phyloP scores from a whole-genome alignment of 92 coral and sea anemone species.

The Heteractis magnifica region DNA sequence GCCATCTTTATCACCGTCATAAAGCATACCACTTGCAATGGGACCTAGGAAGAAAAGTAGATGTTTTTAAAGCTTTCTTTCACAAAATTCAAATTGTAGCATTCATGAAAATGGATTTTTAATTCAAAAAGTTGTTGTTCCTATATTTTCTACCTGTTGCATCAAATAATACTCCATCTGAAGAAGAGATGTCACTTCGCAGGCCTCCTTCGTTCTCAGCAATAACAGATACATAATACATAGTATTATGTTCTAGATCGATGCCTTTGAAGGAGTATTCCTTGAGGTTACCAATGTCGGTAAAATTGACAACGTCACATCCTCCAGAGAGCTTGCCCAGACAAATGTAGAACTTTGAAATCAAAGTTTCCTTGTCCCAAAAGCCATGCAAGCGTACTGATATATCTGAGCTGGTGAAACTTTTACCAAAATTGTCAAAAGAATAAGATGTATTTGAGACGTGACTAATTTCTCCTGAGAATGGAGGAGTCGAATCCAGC shows the following conservation, averaged over 20 bases:
- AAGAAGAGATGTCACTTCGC: slow-evolving; percentile 56
- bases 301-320: slow-evolving; percentile 59
- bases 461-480: slow-evolving; percentile 54
- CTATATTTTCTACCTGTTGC: slow-evolving; percentile 56
- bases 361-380: slow-evolving; percentile 69
- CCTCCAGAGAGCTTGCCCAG: slow-evolving; percentile 68
- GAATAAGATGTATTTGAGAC: slow-evolving; percentile 21
- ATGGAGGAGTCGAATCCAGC: slow-evolving; percentile 75
- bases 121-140: neutral
- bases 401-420: slow-evolving; percentile 52
- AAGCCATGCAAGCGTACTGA: slow-evolving; percentile 64
- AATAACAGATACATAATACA: slow-evolving; percentile 72
- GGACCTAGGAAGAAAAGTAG: slow-evolving; percentile 48
- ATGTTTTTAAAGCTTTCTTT: neutral
- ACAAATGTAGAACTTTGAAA: slow-evolving; percentile 51
- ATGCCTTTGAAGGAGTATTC: slow-evolving; percentile 33
- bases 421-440: neutral
- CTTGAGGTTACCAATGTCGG: slow-evolving; percentile 39
- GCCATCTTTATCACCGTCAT: slow-evolving; percentile 53
- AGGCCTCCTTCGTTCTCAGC: slow-evolving; percentile 68
- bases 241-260: slow-evolving; percentile 51
- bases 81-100: neutral
- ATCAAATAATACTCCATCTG: slow-evolving; percentile 70
- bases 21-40: slow-evolving; percentile 31
- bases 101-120: neutral